Base-by-base conservation (phyloP, 2,797 vertebrate genomes). In the Acanthurus tractus region DNA sequence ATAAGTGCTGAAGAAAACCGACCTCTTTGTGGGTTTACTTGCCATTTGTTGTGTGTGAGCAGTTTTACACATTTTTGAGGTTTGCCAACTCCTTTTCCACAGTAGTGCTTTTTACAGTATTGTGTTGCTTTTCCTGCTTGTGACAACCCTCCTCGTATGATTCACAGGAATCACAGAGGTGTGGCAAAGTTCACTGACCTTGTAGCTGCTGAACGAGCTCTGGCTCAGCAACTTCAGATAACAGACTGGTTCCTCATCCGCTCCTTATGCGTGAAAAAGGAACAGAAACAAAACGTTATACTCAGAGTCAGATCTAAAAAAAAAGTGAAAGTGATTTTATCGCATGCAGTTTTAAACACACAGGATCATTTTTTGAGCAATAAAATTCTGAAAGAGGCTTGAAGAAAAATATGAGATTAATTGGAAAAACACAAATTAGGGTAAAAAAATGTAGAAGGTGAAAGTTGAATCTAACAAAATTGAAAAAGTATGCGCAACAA, bases 151-250 rank as follows among this genome's bases (percentile, higher is more conserved):
- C 63, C 67, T 69, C 59, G 74, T 83, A 69, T 74, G 66, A 56
- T 73, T 89, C 40, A 61, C 44, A 72, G 74, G 70, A 84, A 59
- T 82, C 79, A 57, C 46, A 70, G n/a, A 84, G 88, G 88, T 86
- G 93, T 87, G 91, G 89, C 87, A 57, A 81, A 72, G 84, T 87
- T 91, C 89, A 86, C 3, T 76, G 86, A 89, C 82, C 87, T 84
- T 73, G 49, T 58, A 45, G 59, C 78, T 86, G 85, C 86, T 90
- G 83, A 76, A 70, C 82, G 17, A 63, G 57, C 45, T 80, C 25
- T 79, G 69, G 71, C 72, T 88, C 83, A 88, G 53, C 75, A 87
- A 54, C 69, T 85, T 76, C 68, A 73, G 65, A 86, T 78, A 84
- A 85, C 48, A 73, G 62, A 59, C 44, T 49, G 42, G 53, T 77